Evolutionary conservation across 2,888 invertebrate species (phyloP).

Genomic region (Agonopterix alstromeriana): DNA sequence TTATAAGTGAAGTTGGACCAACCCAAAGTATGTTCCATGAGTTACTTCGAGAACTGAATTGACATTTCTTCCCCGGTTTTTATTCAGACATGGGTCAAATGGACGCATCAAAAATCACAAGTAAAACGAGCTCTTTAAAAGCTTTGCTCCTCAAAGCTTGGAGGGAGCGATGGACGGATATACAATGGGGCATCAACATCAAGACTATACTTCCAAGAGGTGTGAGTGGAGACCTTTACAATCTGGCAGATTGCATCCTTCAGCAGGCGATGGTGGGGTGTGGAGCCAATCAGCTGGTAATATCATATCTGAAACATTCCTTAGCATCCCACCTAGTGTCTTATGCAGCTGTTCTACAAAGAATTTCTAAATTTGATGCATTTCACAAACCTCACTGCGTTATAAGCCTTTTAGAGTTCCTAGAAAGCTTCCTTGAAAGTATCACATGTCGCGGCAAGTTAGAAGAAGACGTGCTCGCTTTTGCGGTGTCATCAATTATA

Average conservation of each 20-base stretch:
- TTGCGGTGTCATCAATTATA: constrained; percentile 87
- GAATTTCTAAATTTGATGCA: constrained; percentile 92
- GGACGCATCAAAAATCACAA: constrained; percentile 87
- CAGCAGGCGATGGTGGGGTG: constrained; percentile 96
- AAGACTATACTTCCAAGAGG: constrained; percentile 93
- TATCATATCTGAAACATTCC: constrained; percentile 95
- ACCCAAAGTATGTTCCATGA: too few species aligned
- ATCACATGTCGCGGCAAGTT: constrained; percentile 86
- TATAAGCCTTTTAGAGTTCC: constrained; percentile 88
- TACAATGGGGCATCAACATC: constrained; percentile 97
- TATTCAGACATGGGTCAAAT: constrained; percentile 59
- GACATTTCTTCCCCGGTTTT: not conserved
- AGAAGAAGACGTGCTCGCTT: constrained; percentile 91
- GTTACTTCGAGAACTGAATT: too few species aligned
- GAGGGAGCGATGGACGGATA: constrained; percentile 96
- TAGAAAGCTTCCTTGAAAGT: constrained; percentile 82
- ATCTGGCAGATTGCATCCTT: constrained; percentile 93
- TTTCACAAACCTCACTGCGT: constrained; percentile 93
- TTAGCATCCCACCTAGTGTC: constrained; percentile 93
- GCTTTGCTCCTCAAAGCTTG: constrained; percentile 90
- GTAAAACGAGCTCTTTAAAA: constrained; percentile 88
- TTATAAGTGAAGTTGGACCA: too few species aligned
- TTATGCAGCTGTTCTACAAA: constrained; percentile 91
- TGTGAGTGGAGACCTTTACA: constrained; percentile 96
- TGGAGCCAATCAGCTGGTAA: constrained; percentile 92